Evolutionary conservation across 2,888 invertebrate genomes (phyloP).

Genomic region (Meloe dianella): DNA sequence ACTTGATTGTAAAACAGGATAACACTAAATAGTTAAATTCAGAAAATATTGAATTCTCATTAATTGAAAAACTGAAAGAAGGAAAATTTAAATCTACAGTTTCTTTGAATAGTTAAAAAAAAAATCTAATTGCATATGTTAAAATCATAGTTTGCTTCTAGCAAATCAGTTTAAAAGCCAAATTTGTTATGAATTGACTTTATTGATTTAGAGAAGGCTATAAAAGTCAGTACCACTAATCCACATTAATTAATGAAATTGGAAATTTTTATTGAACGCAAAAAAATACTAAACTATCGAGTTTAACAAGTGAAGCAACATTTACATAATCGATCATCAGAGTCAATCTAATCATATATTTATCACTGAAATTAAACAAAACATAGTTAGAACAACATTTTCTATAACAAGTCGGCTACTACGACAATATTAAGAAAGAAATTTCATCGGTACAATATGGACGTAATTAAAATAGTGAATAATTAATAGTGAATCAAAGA

Average conservation of each 20-base stretch:
- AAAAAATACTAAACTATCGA: background rate
- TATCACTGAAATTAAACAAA: background rate
- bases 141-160: background rate
- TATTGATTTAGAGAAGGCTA: constrained; percentile 21
- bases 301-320: background rate
- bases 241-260: background rate
- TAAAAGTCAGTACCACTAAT: constrained; percentile 1
- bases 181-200: constrained; percentile 19
- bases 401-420: too few species aligned
- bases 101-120: background rate
- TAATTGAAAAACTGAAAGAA: background rate
- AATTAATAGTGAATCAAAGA: too few species aligned
- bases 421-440: too few species aligned
- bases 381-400: too few species aligned
- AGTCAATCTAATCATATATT: background rate
- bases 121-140: background rate
- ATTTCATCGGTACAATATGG: too few species aligned
- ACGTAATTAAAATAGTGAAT: too few species aligned
- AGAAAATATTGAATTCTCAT: constrained; percentile 16
- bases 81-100: background rate
- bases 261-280: background rate
- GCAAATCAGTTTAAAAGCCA: constrained; percentile 10
- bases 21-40: constrained; percentile 25
- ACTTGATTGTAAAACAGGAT: constrained; percentile 30
- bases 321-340: background rate